These are phyloP conservation scores for Brachirus orientalis DNA, from an alignment of 2,113 vertebrate species.

Conservation along the genomic window DNA sequence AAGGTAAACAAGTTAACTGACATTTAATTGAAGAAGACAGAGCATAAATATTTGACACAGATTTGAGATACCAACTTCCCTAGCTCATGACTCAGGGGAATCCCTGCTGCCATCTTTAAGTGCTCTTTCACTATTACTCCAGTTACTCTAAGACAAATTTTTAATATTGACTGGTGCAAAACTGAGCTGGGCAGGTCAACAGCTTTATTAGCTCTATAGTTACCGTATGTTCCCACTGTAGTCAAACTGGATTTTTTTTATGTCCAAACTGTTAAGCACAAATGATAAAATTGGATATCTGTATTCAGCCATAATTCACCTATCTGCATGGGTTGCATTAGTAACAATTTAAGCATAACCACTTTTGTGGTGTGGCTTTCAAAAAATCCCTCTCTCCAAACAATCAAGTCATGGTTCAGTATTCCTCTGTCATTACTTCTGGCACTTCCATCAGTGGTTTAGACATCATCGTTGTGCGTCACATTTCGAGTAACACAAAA, in stretches of 20 bases:
- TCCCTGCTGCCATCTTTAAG: slow-evolving; percentile 20
- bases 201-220: not conserved
- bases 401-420: too few relatives aligned
- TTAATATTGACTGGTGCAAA: slow-evolving; percentile 2
- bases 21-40: slow-evolving; percentile 29
- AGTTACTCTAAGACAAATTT: not conserved
- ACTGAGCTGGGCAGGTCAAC: not conserved
- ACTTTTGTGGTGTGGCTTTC: too few relatives aligned
- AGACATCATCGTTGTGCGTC: not conserved
- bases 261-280: too few relatives aligned
- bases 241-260: too few relatives aligned
- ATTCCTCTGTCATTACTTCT: too few relatives aligned
- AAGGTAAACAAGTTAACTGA: slow-evolving; percentile 39
- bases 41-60: slow-evolving; percentile 26
- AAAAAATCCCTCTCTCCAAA: too few relatives aligned
- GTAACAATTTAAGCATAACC: too few relatives aligned
- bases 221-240: not conserved
- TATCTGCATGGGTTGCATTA: too few relatives aligned
- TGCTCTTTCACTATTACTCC: slow-evolving; percentile 10
- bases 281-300: too few relatives aligned
- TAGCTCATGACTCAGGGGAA: slow-evolving; percentile 2
- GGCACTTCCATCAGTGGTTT: too few relatives aligned
- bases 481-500: not conserved
- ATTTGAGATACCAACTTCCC: not conserved
- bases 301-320: too few relatives aligned